These are phyloP conservation scores for Columba guinea DNA, from an alignment of 2,797 vertebrate species.

Conservation along the genomic window DNA sequence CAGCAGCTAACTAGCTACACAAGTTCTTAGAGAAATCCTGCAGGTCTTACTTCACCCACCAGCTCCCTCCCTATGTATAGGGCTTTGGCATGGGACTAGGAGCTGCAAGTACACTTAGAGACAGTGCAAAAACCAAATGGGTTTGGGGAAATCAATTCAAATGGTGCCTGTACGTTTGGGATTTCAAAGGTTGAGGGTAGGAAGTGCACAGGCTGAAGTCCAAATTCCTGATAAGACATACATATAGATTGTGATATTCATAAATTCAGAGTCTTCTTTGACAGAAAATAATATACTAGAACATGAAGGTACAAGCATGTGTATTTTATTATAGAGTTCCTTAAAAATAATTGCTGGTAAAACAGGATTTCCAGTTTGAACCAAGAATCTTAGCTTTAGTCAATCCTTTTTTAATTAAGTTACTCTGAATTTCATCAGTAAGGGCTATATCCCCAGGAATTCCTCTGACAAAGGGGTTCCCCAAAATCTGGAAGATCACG, in stretches of 20 bases:
- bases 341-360: not conserved
- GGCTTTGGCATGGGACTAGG: not conserved
- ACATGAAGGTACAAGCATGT: not conserved
- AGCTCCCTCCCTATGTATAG: not conserved
- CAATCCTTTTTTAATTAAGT: not conserved
- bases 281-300: not conserved
- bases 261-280: not conserved
- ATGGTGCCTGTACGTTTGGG: not conserved
- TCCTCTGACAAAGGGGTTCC: not conserved
- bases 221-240: not conserved
- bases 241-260: not conserved
- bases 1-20: not conserved
- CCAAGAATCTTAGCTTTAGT: not conserved
- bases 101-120: not conserved
- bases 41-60: not conserved
- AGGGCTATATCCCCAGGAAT: not conserved
- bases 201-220: not conserved
- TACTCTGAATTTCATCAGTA: not conserved
- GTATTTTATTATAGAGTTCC: not conserved
- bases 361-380: not conserved
- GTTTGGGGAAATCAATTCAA: not conserved
- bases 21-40: not conserved
- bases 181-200: not conserved
- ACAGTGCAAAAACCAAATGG: not conserved
- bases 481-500: not conserved